phyloP scores from a whole-genome alignment of 2,888 invertebrate species.

The Celastrina argiolus region DNA sequence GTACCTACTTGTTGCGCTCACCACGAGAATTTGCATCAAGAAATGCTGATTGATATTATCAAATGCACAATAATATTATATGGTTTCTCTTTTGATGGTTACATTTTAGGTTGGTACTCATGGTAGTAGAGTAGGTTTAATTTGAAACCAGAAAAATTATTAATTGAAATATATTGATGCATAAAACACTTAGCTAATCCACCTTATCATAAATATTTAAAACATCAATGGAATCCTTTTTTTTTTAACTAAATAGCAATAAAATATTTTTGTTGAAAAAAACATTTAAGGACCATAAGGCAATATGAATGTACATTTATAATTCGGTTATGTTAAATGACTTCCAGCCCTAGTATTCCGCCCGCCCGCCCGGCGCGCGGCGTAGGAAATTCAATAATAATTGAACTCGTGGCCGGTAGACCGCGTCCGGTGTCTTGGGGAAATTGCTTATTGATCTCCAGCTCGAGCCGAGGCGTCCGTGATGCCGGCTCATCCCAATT shows the following conservation, averaged over 20 bases:
- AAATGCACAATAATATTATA: not conserved
- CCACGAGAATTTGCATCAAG: conserved; percentile 29
- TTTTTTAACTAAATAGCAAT: not conserved
- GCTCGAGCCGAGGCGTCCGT: conserved; percentile 40
- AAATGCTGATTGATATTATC: not conserved
- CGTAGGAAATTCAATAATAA: conserved; percentile 70
- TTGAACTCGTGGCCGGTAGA: conserved; percentile 61
- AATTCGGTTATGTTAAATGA: conserved; percentile 42
- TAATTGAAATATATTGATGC: too few species aligned
- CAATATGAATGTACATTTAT: conserved; percentile 40
- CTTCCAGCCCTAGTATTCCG: conserved; percentile 38
- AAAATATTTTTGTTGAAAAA: not conserved
- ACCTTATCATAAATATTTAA: not conserved
- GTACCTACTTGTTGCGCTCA: conserved; percentile 49
- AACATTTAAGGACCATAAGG: not conserved
- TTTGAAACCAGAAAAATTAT: too few species aligned
- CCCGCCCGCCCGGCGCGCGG: conserved; percentile 38
- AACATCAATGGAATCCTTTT: too few species aligned
- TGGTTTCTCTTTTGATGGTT: too few species aligned
- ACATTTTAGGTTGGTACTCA: too few species aligned
- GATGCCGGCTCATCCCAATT: conserved; percentile 30
- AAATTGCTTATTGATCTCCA: conserved; percentile 64
- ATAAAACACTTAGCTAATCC: not conserved
- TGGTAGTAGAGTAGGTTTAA: too few species aligned
- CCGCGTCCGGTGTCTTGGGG: conserved; percentile 66